Evolutionary conservation across 2,888 invertebrate genomes (phyloP).

Genomic region (Crocallis elinguaria): DNA sequence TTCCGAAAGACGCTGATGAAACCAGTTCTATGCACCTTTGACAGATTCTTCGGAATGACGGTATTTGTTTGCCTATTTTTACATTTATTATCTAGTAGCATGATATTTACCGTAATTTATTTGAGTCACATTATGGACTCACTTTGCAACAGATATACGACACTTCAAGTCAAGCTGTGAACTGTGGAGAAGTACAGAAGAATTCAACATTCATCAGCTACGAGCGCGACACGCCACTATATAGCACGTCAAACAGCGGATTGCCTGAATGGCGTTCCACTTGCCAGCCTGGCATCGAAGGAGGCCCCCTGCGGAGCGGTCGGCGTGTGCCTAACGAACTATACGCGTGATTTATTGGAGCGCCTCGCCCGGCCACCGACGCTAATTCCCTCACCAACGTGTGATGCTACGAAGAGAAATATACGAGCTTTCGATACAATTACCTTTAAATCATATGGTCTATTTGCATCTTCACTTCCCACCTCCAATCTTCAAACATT

Average conservation of each 20-base stretch:
- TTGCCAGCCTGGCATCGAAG: slow-evolving; percentile 76
- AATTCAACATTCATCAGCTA: slow-evolving; percentile 63
- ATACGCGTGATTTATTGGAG: slow-evolving; percentile 72
- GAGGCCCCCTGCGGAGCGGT: slow-evolving; percentile 72
- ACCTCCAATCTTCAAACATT: slow-evolving; percentile 35
- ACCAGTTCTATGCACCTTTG: slow-evolving; percentile 8
- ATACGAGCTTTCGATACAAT: slow-evolving; percentile 52
- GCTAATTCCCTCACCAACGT: slow-evolving; percentile 78
- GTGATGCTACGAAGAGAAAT: slow-evolving; percentile 70
- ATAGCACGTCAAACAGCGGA: slow-evolving; percentile 78
- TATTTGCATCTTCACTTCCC: slow-evolving; percentile 37
- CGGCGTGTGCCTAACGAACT: slow-evolving; percentile 80
- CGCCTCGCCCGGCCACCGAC: slow-evolving; percentile 60
- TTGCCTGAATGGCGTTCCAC: slow-evolving; percentile 71
- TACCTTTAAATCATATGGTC: slow-evolving; percentile 47
- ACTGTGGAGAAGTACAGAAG: slow-evolving; percentile 16
- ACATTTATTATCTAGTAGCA: no score
- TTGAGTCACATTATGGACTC: no score
- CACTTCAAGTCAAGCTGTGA: slow-evolving; percentile 28
- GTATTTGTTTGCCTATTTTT: background rate
- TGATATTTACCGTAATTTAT: no score
- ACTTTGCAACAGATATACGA: slow-evolving; percentile 12
- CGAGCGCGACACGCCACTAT: slow-evolving; percentile 62
- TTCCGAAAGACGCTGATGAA: background rate
- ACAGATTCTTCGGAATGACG: background rate